Conservation (phyloP, 2,888 invertebrate species). For the Heteropelma amictum region DNA sequence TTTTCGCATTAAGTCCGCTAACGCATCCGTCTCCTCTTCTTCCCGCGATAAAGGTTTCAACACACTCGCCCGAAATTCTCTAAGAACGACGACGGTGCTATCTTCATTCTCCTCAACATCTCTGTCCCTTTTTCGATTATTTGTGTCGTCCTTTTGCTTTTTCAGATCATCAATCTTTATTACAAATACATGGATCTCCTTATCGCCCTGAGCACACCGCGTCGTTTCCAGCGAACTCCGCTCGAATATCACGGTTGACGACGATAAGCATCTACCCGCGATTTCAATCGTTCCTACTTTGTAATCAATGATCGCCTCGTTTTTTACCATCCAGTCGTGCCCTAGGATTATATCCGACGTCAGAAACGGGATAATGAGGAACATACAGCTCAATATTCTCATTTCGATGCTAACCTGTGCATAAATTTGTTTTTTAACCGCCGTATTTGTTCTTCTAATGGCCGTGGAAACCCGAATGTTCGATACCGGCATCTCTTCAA, state of each 20-base stretch:
- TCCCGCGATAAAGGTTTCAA: background rate
- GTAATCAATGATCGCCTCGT: background rate
- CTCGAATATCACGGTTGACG: constrained; percentile 9
- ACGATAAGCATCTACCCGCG: background rate
- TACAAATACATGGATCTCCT: background rate
- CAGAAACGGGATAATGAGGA: background rate
- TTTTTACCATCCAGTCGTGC: background rate
- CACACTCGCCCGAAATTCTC: background rate
- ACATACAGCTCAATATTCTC: background rate
- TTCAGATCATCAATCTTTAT: background rate
- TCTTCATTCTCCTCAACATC: background rate
- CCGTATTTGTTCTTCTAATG: background rate
- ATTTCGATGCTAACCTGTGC: background rate
- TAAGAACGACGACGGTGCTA: no score
- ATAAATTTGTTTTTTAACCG: background rate
- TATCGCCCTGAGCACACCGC: background rate
- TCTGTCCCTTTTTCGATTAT: background rate
- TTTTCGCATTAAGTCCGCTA: background rate
- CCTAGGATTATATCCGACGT: background rate
- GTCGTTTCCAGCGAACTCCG: background rate
- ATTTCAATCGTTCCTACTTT: background rate
- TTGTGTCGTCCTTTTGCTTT: background rate
- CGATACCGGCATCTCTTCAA: background rate
- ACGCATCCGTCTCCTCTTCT: background rate
- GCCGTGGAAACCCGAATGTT: background rate